A percentile compares a stretch with the other conserved stretches of the same genome.
These are phyloP conservation scores for Drosophila littoralis DNA, from an alignment of 1,140 invertebrate species.

Conservation along the genomic window DNA sequence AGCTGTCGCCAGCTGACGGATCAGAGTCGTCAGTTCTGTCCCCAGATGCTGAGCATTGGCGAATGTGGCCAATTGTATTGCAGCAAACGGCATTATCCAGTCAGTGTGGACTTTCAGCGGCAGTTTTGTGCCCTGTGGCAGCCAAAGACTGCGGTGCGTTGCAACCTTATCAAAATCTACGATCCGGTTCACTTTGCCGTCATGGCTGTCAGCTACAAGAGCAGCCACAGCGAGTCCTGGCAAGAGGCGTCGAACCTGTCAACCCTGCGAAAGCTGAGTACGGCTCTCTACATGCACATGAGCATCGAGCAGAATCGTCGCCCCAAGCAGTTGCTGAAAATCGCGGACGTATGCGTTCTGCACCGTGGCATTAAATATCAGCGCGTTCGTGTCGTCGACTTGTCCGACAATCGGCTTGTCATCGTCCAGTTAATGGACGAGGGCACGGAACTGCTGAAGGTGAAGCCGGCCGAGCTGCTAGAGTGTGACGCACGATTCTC, in stretches of 20 bases:
- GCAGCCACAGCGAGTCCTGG: conserved; percentile 21
- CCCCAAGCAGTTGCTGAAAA: background rate
- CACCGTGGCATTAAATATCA: background rate
- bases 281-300: conserved; percentile 33
- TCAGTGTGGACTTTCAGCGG: conserved; percentile 13
- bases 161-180: conserved; percentile 36
- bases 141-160: conserved; percentile 18
- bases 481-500: conserved; percentile 31
- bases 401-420: background rate
- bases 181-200: conserved; percentile 42
- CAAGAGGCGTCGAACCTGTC: background rate
- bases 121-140: conserved; percentile 7
- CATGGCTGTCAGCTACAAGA: conserved; percentile 34
- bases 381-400: conserved; percentile 52
- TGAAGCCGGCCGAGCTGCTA: conserved; percentile 23
- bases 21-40: conserved; percentile 18
- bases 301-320: background rate
- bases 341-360: conserved; percentile 52
- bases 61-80: conserved; percentile 31
- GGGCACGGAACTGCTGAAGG: conserved; percentile 31
- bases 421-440: conserved; percentile 57
- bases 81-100: conserved; percentile 30
- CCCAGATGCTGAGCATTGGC: conserved; percentile 7
- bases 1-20: conserved; percentile 8
- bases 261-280: background rate